Conservation (phyloP, 2,888 invertebrate species). For the Spicauda simplicius region DNA sequence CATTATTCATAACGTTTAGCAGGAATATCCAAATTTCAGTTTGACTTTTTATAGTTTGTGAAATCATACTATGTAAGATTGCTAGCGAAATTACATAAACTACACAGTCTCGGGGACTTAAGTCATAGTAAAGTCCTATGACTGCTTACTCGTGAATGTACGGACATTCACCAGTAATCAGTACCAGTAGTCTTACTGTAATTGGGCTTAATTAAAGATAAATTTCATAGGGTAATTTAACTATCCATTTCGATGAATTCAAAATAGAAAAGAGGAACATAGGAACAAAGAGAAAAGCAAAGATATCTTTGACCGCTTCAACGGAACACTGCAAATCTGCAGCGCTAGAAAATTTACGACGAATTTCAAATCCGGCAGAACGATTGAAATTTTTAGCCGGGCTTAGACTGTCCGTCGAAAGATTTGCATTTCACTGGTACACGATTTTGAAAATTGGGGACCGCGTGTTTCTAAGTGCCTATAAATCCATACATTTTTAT, state of each 20-base stretch:
- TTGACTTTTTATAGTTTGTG: too few relatives aligned
- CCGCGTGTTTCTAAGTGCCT: background rate
- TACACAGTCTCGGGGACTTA: too few relatives aligned
- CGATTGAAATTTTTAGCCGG: conserved; percentile 8
- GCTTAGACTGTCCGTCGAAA: conserved; percentile 7
- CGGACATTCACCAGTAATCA: too few relatives aligned
- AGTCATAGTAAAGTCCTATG: too few relatives aligned
- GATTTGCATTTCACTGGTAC: conserved; percentile 8
- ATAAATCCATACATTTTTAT: background rate
- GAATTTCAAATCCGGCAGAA: conserved; percentile 10
- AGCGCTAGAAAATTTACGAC: conserved; percentile 17
- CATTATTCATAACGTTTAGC: too few relatives aligned
- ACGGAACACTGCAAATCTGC: conserved; percentile 8
- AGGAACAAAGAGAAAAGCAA: conserved; percentile 1
- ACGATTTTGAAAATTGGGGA: conserved; percentile 1
- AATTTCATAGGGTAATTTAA: background rate
- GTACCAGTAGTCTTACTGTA: too few relatives aligned
- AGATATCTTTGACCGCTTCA: conserved; percentile 10
- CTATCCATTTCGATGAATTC: background rate
- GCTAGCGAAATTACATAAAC: too few relatives aligned
- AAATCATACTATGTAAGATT: too few relatives aligned
- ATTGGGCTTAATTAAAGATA: background rate
- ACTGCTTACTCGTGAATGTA: too few relatives aligned
- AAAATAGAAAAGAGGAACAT: background rate
- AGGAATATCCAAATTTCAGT: too few relatives aligned